Percentiles rank a stretch among this genome's conserved stretches.
These are phyloP conservation scores for Epirrhoe tristata DNA, from an alignment of 2,888 invertebrate genomes.

Conservation along the genomic window DNA sequence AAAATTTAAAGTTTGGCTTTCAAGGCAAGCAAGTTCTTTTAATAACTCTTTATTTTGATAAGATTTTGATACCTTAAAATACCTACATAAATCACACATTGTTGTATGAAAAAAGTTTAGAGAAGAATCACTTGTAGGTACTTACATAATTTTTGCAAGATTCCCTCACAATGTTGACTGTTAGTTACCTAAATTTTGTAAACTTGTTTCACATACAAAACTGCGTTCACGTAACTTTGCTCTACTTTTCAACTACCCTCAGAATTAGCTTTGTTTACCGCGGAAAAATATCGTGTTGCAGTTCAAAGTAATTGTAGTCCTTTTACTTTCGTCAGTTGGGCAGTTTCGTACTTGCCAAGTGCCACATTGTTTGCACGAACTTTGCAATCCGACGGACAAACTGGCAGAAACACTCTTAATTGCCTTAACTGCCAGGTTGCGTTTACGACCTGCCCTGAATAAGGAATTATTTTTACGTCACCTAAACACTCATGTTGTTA, in stretches of 20 bases:
- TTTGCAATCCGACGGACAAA: slow-evolving; percentile 35
- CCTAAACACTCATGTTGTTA: not conserved
- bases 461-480: slow-evolving; percentile 8
- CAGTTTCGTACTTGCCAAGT: slow-evolving; percentile 29
- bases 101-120: too few relatives aligned
- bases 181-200: not conserved
- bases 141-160: not conserved
- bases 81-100: too few relatives aligned
- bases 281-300: slow-evolving; percentile 22
- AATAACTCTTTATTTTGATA: too few relatives aligned
- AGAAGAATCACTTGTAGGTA: too few relatives aligned
- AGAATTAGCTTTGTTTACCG: slow-evolving; percentile 14
- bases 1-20: too few relatives aligned
- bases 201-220: not conserved
- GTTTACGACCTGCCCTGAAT: slow-evolving; percentile 4
- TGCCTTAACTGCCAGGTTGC: slow-evolving; percentile 19
- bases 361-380: slow-evolving; percentile 32
- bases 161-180: not conserved
- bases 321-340: slow-evolving; percentile 27
- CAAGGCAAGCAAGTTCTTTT: too few relatives aligned
- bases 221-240: slow-evolving; percentile 12
- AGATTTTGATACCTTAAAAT: too few relatives aligned
- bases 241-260: slow-evolving; percentile 24
- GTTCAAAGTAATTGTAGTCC: slow-evolving; percentile 33
- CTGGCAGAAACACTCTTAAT: slow-evolving; percentile 30